phyloP scores from a whole-genome alignment of 2,113 vertebrate genomes.

The Clupea harengus region DNA sequence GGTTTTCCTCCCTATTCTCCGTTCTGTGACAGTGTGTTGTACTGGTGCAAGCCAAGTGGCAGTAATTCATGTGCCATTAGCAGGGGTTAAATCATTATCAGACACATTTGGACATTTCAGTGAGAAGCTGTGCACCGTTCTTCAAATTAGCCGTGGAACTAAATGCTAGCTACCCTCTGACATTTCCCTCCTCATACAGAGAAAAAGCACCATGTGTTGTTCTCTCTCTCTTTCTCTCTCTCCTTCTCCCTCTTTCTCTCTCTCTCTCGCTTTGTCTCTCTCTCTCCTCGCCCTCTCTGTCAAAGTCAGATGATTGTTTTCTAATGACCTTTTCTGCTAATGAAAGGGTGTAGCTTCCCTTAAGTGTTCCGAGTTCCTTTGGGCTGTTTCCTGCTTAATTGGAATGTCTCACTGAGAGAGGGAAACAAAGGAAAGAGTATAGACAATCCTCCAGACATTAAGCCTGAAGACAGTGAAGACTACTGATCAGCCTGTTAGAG shows the following conservation, averaged over 20 bases:
- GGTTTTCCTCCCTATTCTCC: background rate
- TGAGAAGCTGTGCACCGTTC: background rate
- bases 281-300: background rate
- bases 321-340: conserved; percentile 14
- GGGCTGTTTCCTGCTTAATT: background rate
- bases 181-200: background rate
- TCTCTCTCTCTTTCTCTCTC: background rate
- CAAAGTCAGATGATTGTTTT: background rate
- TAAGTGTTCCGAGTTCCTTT: background rate
- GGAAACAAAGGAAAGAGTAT: background rate
- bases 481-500: background rate
- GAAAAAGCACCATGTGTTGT: background rate
- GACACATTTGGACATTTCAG: background rate
- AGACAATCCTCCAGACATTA: background rate
- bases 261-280: background rate
- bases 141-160: background rate
- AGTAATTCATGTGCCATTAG: background rate
- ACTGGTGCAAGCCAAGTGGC: background rate
- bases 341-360: background rate
- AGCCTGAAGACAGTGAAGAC: background rate
- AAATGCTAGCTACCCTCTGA: background rate
- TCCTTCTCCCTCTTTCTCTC: background rate
- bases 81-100: background rate
- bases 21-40: background rate
- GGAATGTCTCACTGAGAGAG: background rate